These are phyloP conservation scores for Therioaphis trifolii DNA, from an alignment of 2,888 invertebrate species.

Conservation along the genomic window DNA sequence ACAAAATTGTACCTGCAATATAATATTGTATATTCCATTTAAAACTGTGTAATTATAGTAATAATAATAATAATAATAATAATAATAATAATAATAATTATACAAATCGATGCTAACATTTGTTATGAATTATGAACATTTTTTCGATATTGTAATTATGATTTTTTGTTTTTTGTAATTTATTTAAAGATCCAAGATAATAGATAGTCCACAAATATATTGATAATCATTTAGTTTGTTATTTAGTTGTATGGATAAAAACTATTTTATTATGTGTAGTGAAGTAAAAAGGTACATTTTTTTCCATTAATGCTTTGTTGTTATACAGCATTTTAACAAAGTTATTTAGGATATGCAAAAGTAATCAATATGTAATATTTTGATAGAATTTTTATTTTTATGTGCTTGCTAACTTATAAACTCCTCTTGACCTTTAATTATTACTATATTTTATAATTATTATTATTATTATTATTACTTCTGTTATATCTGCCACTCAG, in stretches of 20 bases:
- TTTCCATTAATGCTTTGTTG: background rate
- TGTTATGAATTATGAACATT: conserved; percentile 17
- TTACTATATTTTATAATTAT: conserved; percentile 29
- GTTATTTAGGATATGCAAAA: background rate
- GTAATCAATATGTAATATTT: too few relatives aligned
- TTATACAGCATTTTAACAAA: background rate
- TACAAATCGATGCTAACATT: conserved; percentile 22
- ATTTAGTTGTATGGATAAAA: background rate
- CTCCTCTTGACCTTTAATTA: conserved; percentile 44
- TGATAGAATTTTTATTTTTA: background rate
- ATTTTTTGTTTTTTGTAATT: conserved; percentile 21
- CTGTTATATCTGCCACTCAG: conserved; percentile 49
- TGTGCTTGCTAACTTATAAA: background rate
- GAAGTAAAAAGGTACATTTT: conserved; percentile 17
- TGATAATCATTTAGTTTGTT: conserved; percentile 10
- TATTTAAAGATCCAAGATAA: background rate
- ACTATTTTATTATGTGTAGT: conserved; percentile 19
- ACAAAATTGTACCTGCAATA: conserved; percentile 29
- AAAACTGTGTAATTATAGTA: conserved; percentile 27
- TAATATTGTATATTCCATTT: background rate
- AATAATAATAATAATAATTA: background rate
- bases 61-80: background rate
- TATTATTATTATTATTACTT: background rate
- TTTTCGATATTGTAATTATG: conserved; percentile 3
- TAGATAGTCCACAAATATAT: background rate